phyloP scores from a whole-genome alignment of 2,797 vertebrate species.

The Notamacropus eugenii region DNA sequence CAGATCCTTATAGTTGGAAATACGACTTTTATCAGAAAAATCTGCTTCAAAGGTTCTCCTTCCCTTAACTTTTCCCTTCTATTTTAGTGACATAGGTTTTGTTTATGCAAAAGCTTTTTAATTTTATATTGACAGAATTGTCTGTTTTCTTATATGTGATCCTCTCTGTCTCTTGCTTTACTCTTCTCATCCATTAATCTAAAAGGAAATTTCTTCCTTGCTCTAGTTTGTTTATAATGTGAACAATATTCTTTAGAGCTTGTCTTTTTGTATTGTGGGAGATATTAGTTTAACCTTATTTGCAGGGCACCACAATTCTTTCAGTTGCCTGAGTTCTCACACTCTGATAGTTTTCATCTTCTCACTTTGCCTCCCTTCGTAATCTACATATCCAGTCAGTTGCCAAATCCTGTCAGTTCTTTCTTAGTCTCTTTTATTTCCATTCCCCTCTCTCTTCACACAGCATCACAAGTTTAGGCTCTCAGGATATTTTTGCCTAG shows the following conservation, averaged over 20 bases:
- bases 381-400: neutral
- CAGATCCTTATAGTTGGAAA: neutral
- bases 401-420: neutral
- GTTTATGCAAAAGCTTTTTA: neutral
- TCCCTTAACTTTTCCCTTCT: neutral
- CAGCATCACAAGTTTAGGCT: neutral
- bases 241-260: neutral
- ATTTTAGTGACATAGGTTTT: neutral
- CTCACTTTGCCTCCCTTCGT: neutral
- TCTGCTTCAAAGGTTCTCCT: neutral
- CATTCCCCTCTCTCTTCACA: neutral
- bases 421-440: neutral
- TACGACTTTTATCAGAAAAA: neutral
- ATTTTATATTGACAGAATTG: neutral
- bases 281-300: neutral
- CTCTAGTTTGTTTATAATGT: neutral
- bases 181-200: neutral
- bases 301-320: neutral
- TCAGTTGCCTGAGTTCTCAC: neutral
- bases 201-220: neutral
- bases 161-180: neutral
- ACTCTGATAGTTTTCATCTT: neutral
- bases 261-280: neutral
- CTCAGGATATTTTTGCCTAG: neutral
- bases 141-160: neutral